Evolutionary conservation across 1,140 invertebrate species (phyloP).

Genomic region (Zelostemma sp.): DNA sequence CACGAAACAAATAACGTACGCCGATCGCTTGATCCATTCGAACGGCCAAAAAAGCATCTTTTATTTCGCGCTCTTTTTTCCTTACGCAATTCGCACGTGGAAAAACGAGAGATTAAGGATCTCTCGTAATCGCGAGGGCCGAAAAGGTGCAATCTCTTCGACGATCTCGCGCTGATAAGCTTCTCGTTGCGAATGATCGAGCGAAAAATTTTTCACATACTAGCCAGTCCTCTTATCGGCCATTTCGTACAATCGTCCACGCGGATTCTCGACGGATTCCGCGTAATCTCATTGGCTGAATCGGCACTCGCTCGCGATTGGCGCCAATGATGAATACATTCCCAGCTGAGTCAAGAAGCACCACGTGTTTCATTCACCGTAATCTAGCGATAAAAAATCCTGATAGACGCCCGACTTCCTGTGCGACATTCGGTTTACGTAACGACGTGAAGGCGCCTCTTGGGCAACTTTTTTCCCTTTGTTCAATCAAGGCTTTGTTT

Average conservation of each 20-base stretch:
- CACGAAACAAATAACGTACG: constrained; percentile 2
- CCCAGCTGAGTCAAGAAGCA: not conserved
- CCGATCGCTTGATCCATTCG: not conserved
- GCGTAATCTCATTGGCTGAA: not conserved
- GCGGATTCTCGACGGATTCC: not conserved
- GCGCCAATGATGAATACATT: not conserved
- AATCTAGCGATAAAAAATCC: constrained; percentile 2
- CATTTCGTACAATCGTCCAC: not conserved
- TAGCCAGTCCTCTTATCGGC: not conserved
- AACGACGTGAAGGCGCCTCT: not conserved
- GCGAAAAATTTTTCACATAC: not conserved
- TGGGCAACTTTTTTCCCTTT: not conserved
- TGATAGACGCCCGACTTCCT: not conserved
- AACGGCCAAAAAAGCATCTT: not conserved
- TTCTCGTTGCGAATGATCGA: not conserved
- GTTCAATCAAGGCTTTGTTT: not conserved
- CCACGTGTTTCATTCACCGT: constrained; percentile 5
- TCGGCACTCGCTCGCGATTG: not conserved
- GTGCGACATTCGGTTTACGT: not conserved
- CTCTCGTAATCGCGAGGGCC: not conserved
- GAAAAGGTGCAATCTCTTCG: not conserved
- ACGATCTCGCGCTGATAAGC: not conserved
- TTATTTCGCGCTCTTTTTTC: not conserved
- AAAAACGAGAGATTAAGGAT: not conserved
- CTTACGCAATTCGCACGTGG: not conserved